These are phyloP conservation scores for Oryzias woworae DNA, from an alignment of 2,113 vertebrate species.

Conservation along the genomic window DNA sequence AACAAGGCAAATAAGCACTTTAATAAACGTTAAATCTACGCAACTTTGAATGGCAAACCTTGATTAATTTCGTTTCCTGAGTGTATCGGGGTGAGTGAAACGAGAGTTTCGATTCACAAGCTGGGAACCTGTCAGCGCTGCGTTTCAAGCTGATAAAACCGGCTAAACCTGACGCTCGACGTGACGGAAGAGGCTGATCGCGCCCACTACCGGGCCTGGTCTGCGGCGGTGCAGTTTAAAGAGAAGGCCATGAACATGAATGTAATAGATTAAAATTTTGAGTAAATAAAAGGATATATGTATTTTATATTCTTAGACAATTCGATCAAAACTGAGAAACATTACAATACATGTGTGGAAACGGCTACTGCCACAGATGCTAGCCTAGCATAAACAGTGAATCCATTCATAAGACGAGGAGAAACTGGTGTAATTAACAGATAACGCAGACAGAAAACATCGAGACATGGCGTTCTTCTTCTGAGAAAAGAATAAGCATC, in stretches of 20 bases:
- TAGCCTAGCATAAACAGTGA: conserved; percentile 48
- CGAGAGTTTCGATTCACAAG: too few species aligned
- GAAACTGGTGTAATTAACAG: neutral
- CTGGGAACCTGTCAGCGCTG: neutral
- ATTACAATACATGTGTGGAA: conserved; percentile 30
- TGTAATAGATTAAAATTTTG: too few species aligned
- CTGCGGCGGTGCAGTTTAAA: conserved; percentile 2
- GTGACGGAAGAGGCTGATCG: conserved; percentile 47
- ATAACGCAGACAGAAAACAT: neutral
- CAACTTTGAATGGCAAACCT: too few species aligned
- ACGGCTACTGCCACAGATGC: conserved; percentile 21
- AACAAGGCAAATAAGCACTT: too few species aligned
- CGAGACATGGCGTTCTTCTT: accelerated
- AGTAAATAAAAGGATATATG: too few species aligned
- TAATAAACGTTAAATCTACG: too few species aligned
- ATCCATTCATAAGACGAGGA: conserved; percentile 58
- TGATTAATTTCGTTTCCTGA: too few species aligned
- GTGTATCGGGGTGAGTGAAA: too few species aligned
- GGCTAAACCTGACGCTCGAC: conserved; percentile 26
- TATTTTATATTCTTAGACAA: too few species aligned
- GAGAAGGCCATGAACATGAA: conserved; percentile 31
- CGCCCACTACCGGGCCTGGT: conserved; percentile 46
- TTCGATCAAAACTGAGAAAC: neutral
- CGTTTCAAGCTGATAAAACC: conserved; percentile 21
- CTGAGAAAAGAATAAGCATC: neutral